A percentile compares a stretch with the other conserved stretches of the same genome.
Conservation (phyloP, 2,888 invertebrate species). For the Meloe dianella region DNA sequence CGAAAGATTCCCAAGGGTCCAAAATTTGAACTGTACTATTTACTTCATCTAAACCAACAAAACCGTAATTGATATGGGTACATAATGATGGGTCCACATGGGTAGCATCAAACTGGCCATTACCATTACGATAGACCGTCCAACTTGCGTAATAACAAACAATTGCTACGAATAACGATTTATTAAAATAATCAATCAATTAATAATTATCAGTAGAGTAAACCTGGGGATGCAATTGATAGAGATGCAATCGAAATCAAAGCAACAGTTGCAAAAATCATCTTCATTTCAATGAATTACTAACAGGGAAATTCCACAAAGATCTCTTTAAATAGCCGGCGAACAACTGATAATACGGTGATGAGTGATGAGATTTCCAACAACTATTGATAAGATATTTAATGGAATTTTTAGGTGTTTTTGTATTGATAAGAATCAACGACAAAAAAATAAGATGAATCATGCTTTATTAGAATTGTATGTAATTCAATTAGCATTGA, state of each 20-base stretch:
- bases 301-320: background rate
- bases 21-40: constrained; percentile 29
- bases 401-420: background rate
- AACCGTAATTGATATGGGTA: constrained; percentile 47
- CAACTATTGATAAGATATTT: background rate
- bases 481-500: constrained; percentile 15
- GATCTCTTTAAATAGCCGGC: background rate
- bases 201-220: background rate
- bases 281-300: background rate
- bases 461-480: background rate
- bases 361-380: background rate
- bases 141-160: constrained; percentile 49
- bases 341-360: background rate
- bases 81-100: constrained; percentile 45
- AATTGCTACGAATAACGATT: constrained; percentile 20
- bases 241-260: background rate
- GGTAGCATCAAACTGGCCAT: constrained; percentile 44
- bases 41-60: constrained; percentile 42
- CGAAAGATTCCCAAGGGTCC: constrained; percentile 44
- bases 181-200: background rate
- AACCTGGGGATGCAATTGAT: background rate
- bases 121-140: constrained; percentile 45
- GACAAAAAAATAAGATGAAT: background rate
- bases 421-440: background rate
- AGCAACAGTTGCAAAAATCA: background rate